Evolutionary conservation across 2,888 invertebrate species (phyloP).

Genomic region (Myathropa florea): DNA sequence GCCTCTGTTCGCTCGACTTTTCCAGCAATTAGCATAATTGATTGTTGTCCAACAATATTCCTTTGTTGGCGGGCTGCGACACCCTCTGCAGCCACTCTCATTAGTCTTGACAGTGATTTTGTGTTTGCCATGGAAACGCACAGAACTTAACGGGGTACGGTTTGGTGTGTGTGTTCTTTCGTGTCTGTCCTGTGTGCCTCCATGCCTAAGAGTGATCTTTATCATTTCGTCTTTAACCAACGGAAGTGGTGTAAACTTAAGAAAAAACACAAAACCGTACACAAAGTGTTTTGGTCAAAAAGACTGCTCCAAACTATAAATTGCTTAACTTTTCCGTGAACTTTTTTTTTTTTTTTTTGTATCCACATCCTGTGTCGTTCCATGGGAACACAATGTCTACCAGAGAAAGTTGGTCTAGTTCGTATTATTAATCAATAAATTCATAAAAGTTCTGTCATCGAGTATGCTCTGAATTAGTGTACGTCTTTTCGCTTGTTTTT

Average conservation of each 20-base stretch:
- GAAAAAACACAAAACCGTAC: conserved; percentile 1
- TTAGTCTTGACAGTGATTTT: conserved; percentile 74
- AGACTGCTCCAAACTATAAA: conserved; percentile 29
- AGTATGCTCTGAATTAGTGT: neutral
- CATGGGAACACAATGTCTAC: neutral
- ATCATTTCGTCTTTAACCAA: neutral
- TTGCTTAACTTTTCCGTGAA: conserved; percentile 6
- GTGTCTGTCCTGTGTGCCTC: neutral
- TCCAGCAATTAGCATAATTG: conserved; percentile 75
- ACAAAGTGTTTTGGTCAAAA: neutral
- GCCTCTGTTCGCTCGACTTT: conserved; percentile 44
- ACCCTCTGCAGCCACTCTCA: conserved; percentile 67
- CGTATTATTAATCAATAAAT: conserved; percentile 35
- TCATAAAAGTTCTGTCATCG: neutral
- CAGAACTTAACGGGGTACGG: conserved; percentile 40
- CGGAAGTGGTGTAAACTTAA: conserved; percentile 8
- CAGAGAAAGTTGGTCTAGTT: neutral
- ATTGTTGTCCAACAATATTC: conserved; percentile 72
- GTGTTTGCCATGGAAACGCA: conserved; percentile 58
- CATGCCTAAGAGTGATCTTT: neutral
- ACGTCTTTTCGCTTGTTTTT: neutral
- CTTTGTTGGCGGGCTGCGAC: conserved; percentile 54
- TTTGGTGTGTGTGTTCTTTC: conserved; percentile 4
- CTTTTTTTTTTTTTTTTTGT: neutral
- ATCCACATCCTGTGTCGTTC: neutral